Percentiles rank a stretch among this genome's conserved stretches.
Conservation (phyloP, 2,113 vertebrate genomes). For the Lipotes vexillifer region DNA sequence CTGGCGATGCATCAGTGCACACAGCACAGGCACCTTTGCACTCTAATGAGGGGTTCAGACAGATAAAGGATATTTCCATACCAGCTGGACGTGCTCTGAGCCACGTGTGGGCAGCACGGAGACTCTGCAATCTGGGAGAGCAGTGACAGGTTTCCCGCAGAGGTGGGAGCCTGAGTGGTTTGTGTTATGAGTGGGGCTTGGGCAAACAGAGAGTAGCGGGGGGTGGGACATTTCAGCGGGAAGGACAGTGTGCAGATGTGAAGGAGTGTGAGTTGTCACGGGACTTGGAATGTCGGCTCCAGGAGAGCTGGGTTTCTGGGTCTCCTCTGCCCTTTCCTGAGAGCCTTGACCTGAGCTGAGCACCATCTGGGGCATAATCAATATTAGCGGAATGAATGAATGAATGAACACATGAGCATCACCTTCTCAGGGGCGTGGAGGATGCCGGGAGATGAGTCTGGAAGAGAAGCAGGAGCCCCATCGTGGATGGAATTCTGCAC, state of each 20-base stretch:
- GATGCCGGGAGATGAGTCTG: neutral
- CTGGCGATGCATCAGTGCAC: rapidly evolving
- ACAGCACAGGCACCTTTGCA: neutral
- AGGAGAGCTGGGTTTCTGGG: neutral
- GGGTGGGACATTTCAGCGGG: neutral
- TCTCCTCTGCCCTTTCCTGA: neutral
- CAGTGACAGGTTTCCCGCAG: neutral
- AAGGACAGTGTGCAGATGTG: neutral
- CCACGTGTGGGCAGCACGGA: rapidly evolving
- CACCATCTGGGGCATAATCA: neutral
- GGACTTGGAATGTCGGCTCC: too few species aligned
- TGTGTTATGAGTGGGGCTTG: neutral
- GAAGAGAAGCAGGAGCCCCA: neutral
- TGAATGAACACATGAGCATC: neutral
- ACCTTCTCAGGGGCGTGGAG: neutral
- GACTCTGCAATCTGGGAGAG: neutral
- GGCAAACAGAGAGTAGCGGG: neutral
- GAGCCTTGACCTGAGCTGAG: neutral
- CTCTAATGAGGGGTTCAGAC: neutral
- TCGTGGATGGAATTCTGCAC: neutral
- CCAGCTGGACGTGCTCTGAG: neutral
- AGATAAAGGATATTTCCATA: neutral
- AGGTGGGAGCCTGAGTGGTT: neutral
- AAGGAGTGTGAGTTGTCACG: neutral
- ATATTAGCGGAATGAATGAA: neutral